Conservation (phyloP, 1,140 invertebrate genomes). For the Saccostrea echinata region DNA sequence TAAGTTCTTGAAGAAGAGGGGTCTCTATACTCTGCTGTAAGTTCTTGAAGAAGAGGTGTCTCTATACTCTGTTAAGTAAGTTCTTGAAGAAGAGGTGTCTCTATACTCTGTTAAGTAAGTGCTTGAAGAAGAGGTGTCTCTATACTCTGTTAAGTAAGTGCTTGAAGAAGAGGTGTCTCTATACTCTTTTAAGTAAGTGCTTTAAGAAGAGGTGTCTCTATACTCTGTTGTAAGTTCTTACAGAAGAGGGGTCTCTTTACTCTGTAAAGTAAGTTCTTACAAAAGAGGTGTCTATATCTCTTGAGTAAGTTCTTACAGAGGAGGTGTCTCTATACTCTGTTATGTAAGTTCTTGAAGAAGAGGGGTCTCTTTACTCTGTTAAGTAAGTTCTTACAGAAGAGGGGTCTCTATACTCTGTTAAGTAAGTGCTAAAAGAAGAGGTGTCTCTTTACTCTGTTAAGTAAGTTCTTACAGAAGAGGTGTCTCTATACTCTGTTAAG, state of each 20-base stretch:
- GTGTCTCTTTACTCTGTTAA: neutral
- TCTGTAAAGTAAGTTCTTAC: neutral
- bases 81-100: neutral
- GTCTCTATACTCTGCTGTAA: neutral
- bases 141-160: neutral
- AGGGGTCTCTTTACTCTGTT: neutral
- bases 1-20: neutral
- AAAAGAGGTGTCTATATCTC: neutral
- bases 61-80: slow-evolving; percentile 88
- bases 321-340: neutral
- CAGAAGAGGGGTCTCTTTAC: neutral
- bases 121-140: neutral
- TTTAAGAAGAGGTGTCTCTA: slow-evolving; percentile 88
- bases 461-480: neutral
- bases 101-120: neutral
- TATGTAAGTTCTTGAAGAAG: neutral
- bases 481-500: neutral
- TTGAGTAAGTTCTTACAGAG: slow-evolving; percentile 80
- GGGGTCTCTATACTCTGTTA: slow-evolving; percentile 90
- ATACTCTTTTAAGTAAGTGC: slow-evolving; percentile 81
- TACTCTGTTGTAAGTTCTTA: slow-evolving; percentile 85
- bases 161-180: slow-evolving; percentile 88
- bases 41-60: slow-evolving; percentile 87
- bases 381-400: slow-evolving; percentile 83
- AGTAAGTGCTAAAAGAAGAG: slow-evolving; percentile 79